Evolutionary conservation across 2,888 invertebrate species (phyloP).

Genomic region (Ectemnius lituratus): DNA sequence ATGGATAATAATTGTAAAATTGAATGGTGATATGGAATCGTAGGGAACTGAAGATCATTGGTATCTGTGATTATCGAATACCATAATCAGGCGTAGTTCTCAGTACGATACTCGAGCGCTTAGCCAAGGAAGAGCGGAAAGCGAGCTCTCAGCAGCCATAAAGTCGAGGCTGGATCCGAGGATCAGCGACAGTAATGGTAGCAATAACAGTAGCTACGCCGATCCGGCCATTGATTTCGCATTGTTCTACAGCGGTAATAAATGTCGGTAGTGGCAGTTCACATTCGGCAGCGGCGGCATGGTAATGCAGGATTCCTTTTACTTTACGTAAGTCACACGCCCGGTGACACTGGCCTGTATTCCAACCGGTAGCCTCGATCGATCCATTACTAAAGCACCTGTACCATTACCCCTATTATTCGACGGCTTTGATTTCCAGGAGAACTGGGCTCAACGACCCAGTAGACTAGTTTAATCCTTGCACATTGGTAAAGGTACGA

Average conservation of each 20-base stretch:
- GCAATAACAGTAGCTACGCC: constrained; percentile 60
- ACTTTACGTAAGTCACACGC: constrained; percentile 2
- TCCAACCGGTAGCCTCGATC: not conserved
- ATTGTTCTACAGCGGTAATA: constrained; percentile 65
- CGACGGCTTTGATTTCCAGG: not conserved
- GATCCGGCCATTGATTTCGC: constrained; percentile 60
- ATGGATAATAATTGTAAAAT: no score
- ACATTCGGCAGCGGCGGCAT: not conserved
- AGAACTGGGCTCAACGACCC: not conserved
- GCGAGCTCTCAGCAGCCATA: constrained; percentile 24
- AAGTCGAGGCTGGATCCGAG: constrained; percentile 19
- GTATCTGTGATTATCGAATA: constrained; percentile 44
- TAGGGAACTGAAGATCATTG: no score
- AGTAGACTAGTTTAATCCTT: no score
- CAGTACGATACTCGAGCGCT: constrained; percentile 12
- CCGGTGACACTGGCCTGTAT: not conserved
- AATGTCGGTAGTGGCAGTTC: constrained; percentile 57
- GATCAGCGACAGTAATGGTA: constrained; percentile 44
- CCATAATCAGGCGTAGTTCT: constrained; percentile 35
- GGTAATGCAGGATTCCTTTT: not conserved
- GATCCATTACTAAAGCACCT: not conserved
- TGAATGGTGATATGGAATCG: no score
- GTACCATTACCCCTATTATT: constrained; percentile 3
- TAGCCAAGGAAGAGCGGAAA: not conserved
- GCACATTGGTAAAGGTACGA: no score